These are phyloP conservation scores for Upupa epops DNA, from an alignment of 2,113 vertebrate genomes.

Conservation along the genomic window DNA sequence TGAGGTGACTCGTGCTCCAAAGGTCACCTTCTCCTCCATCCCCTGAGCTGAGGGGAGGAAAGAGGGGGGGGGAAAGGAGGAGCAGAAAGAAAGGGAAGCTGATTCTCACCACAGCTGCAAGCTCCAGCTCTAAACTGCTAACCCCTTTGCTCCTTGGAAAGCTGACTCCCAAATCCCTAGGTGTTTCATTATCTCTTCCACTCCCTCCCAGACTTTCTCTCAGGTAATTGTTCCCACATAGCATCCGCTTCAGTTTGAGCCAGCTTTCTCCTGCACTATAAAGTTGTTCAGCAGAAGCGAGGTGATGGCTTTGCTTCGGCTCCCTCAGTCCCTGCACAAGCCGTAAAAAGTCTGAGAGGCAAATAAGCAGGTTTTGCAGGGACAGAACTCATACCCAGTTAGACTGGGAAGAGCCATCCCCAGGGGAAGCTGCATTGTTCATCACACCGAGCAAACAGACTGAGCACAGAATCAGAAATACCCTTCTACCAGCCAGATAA, in stretches of 20 bases:
- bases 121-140: slow-evolving; percentile 42
- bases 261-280: slow-evolving; percentile 23
- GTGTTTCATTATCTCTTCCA: slow-evolving; percentile 68
- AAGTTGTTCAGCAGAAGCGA: background rate
- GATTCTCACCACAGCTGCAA: slow-evolving; percentile 43
- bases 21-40: background rate
- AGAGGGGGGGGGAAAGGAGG: background rate
- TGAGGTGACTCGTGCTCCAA: background rate
- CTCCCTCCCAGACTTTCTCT: slow-evolving; percentile 48
- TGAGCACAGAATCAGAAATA: background rate
- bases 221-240: slow-evolving; percentile 71
- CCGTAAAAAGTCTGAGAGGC: background rate
- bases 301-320: background rate
- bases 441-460: background rate
- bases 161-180: slow-evolving; percentile 63
- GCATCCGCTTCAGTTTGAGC: slow-evolving; percentile 57
- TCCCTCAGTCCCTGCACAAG: background rate
- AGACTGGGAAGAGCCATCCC: background rate
- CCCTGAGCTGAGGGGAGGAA: background rate
- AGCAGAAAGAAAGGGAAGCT: slow-evolving; percentile 4
- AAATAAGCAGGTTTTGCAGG: background rate
- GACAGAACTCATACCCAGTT: background rate
- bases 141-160: slow-evolving; percentile 43
- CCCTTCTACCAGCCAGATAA: background rate
- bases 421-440: background rate